These are phyloP conservation scores for Astreopora myriophthalma DNA, from an alignment of 64 coral and sea anemone species.

Conservation along the genomic window DNA sequence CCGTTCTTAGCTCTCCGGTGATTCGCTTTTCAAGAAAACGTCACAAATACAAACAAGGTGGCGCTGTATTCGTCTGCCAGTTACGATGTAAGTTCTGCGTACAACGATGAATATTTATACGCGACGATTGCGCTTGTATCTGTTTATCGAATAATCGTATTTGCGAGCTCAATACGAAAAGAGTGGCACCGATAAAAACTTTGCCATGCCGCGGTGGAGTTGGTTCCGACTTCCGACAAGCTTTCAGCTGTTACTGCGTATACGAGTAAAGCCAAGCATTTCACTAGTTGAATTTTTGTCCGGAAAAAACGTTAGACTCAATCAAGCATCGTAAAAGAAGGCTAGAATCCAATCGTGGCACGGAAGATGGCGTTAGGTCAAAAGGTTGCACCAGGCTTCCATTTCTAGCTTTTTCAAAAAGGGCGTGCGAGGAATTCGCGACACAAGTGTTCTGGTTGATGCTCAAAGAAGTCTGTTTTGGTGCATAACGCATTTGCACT, in stretches of 20 bases:
- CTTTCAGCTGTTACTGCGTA: not conserved
- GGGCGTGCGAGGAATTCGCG: not conserved
- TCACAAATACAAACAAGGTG: constrained; percentile 1
- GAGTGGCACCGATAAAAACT: not conserved
- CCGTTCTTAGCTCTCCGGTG: not conserved
- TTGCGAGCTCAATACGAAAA: not conserved
- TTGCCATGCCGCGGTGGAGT: not conserved
- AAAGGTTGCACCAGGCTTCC: not conserved
- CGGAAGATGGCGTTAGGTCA: not conserved
- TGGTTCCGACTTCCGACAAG: not conserved
- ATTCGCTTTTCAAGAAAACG: not conserved
- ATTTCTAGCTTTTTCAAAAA: not conserved
- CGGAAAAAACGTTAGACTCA: not conserved
- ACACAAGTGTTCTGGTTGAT: not conserved
- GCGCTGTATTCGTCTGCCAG: not conserved
- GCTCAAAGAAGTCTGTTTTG: not conserved
- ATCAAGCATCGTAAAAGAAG: not conserved
- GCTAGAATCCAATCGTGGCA: not conserved
- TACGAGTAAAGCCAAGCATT: not conserved
- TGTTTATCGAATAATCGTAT: not conserved
- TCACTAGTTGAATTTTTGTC: not conserved
- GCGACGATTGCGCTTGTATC: not conserved
- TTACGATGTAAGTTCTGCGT: not conserved
- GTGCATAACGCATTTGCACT: not conserved
- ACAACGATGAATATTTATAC: constrained; percentile 18